A percentile compares a stretch with the other conserved stretches of the same genome.
phyloP scores from a whole-genome alignment of 2,888 invertebrate genomes.

The Callyntrura sp. region DNA sequence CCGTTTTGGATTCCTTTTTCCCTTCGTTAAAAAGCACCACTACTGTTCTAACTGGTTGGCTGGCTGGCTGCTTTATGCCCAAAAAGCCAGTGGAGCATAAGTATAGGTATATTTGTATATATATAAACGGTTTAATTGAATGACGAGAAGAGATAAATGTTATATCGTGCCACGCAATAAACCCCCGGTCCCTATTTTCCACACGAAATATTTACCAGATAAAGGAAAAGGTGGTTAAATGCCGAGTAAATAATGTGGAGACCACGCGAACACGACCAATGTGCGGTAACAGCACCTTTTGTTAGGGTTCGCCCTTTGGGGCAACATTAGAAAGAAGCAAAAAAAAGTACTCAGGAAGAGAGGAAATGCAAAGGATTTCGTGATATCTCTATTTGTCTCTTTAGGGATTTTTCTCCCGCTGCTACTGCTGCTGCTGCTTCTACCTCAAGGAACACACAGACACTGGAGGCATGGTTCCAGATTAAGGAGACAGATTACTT shows the following conservation, averaged over 20 bases:
- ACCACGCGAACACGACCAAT: not conserved
- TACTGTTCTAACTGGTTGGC: conserved; percentile 9
- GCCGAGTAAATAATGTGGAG: conserved; percentile 25
- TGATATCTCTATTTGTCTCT: conserved; percentile 64
- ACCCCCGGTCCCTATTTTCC: not conserved
- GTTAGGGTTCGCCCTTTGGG: conserved; percentile 22
- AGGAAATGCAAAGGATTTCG: conserved; percentile 36
- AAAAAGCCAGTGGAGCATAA: not conserved
- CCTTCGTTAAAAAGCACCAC: conserved; percentile 9
- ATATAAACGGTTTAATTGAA: conserved; percentile 43
- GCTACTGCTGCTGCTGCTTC: conserved; percentile 5
- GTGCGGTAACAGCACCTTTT: not conserved
- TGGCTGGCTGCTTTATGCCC: not conserved
- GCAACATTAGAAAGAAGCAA: conserved; percentile 35
- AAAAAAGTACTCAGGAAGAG: conserved; percentile 19
- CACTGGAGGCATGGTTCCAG: conserved; percentile 26
- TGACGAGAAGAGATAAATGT: conserved; percentile 48
- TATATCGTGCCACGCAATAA: conserved; percentile 28
- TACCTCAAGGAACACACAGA: conserved; percentile 12
- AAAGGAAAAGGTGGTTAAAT: conserved; percentile 30
- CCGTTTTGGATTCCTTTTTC: conserved; percentile 64
- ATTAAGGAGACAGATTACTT: conserved; percentile 73
- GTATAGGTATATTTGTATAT: not conserved
- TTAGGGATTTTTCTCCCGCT: conserved; percentile 47
- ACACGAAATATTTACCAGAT: conserved; percentile 36